phyloP scores from a whole-genome alignment of 2,797 vertebrate species.

The Delichon dasypus region DNA sequence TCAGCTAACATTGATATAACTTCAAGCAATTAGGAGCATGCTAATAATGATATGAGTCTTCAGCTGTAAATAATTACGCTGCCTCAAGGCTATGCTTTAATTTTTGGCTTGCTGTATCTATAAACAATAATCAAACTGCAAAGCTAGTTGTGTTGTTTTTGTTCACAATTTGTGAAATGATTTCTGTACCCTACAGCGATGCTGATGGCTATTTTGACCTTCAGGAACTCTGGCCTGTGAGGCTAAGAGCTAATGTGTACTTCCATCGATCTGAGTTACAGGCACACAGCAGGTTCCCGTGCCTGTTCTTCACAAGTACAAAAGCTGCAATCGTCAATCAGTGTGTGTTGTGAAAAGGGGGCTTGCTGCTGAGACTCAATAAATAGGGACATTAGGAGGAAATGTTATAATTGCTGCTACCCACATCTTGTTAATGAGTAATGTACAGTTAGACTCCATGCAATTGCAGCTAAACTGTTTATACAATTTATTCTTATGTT shows the following conservation, averaged over 20 bases:
- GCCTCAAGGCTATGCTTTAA: conserved; percentile 98
- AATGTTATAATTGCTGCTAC: conserved; percentile 84
- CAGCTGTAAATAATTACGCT: conserved; percentile 99
- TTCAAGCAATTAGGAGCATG: conserved; percentile 99
- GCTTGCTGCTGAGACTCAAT: conserved; percentile 84
- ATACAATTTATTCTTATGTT: conserved; percentile 85
- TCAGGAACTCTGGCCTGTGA: conserved; percentile 84
- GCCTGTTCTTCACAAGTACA: conserved; percentile 76
- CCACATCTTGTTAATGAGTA: conserved; percentile 88
- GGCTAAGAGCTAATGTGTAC: conserved; percentile 81
- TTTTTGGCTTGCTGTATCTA: conserved; percentile 97
- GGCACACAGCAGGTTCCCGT: conserved; percentile 76
- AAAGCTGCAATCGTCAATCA: conserved; percentile 78
- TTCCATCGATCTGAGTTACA: conserved; percentile 85
- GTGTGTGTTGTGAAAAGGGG: conserved; percentile 77
- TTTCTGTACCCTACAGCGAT: conserved; percentile 89
- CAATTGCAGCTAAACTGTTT: conserved; percentile 87
- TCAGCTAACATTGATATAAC: conserved; percentile 99
- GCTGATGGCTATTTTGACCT: conserved; percentile 93
- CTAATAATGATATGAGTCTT: conserved; percentile 99
- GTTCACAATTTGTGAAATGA: conserved; percentile 85
- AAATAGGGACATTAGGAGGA: conserved; percentile 86
- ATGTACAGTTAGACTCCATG: conserved; percentile 84
- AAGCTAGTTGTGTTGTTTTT: conserved; percentile 90
- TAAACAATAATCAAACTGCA: conserved; percentile 99